phyloP scores from a whole-genome alignment of 1,140 invertebrate species.

The Dendroctonus valens region DNA sequence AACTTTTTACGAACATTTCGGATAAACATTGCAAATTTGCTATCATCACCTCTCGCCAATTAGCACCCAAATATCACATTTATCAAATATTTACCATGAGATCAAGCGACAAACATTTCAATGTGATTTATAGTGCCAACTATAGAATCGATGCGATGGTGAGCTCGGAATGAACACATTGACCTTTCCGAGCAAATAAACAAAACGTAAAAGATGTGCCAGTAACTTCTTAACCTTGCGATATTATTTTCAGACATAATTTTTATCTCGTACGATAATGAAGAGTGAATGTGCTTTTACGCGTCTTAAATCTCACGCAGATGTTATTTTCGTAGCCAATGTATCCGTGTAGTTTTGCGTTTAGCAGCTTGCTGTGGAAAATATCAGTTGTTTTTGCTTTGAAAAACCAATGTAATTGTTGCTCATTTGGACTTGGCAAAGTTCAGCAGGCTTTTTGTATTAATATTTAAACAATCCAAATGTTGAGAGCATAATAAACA shows the following conservation, averaged over 20 bases:
- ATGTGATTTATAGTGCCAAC: conserved; percentile 17
- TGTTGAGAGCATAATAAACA: too few relatives aligned
- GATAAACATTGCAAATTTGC: neutral
- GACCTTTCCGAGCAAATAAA: conserved; percentile 34
- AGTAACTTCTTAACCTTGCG: conserved; percentile 37
- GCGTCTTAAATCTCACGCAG: too few relatives aligned
- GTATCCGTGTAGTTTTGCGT: neutral
- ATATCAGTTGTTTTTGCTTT: too few relatives aligned
- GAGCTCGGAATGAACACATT: conserved; percentile 27
- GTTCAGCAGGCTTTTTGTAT: too few relatives aligned
- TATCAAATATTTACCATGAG: conserved; percentile 18
- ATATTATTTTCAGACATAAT: conserved; percentile 36
- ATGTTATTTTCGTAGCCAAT: too few relatives aligned
- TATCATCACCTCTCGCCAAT: neutral
- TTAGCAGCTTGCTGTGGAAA: too few relatives aligned
- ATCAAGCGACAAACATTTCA: conserved; percentile 7
- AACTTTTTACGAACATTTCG: too few relatives aligned
- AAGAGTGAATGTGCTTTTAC: conserved; percentile 30
- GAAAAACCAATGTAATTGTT: too few relatives aligned
- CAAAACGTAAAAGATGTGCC: conserved; percentile 36
- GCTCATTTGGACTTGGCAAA: too few relatives aligned
- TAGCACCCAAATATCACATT: conserved; percentile 11
- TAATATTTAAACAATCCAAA: too few relatives aligned
- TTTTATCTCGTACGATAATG: conserved; percentile 34
- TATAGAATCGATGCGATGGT: conserved; percentile 6